phyloP scores from a whole-genome alignment of 2,113 vertebrate species.

The Aepyceros melampus region DNA sequence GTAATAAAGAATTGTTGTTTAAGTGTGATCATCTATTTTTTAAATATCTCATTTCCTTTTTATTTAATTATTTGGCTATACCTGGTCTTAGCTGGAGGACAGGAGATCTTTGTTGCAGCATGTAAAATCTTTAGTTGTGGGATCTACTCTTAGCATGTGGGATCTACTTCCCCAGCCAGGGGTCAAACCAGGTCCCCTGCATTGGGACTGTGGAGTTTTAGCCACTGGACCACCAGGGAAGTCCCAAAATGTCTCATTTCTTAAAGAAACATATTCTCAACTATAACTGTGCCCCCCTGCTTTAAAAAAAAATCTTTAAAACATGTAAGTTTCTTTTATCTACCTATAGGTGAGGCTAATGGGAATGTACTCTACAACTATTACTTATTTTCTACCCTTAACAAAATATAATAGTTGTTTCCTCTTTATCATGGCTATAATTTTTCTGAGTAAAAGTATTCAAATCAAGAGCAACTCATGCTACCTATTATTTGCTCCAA shows the following conservation, averaged over 20 bases:
- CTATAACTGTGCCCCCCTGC: background rate
- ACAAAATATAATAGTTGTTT: constrained; percentile 11
- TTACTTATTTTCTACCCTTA: constrained; percentile 22
- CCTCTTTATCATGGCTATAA: background rate
- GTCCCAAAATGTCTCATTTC: background rate
- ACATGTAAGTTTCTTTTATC: background rate
- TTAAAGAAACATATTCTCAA: background rate
- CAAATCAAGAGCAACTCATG: background rate
- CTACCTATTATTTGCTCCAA: background rate
- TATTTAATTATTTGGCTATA: background rate
- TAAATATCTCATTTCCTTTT: background rate
- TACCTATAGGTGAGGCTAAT: background rate
- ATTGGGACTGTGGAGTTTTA: background rate
- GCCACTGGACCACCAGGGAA: background rate
- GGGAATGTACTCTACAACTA: background rate
- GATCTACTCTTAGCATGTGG: background rate
- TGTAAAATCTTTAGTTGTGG: background rate
- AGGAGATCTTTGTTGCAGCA: background rate
- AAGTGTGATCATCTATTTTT: background rate
- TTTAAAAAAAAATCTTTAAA: background rate
- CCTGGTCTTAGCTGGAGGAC: background rate
- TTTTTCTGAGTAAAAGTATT: constrained; percentile 11
- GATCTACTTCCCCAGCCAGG: background rate
- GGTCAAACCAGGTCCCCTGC: background rate
- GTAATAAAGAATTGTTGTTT: constrained; percentile 6